Evolutionary conservation across 2,113 vertebrate genomes (phyloP).

Genomic region (Rutilus rutilus): DNA sequence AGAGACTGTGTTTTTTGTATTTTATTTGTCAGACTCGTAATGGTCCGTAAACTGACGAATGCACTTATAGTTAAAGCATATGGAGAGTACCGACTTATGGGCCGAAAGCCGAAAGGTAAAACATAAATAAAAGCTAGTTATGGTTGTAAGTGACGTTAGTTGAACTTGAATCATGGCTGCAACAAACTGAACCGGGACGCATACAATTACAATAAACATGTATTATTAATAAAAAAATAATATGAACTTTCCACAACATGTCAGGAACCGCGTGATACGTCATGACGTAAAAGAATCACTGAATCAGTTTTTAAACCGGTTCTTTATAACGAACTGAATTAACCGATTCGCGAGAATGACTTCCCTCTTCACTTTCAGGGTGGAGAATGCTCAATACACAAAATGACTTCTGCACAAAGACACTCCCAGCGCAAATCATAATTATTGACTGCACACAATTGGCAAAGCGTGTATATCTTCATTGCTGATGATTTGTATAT

Average conservation of each 20-base stretch:
- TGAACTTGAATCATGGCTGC: not conserved
- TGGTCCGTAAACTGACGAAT: not conserved
- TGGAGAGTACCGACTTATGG: not conserved
- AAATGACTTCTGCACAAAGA: not conserved
- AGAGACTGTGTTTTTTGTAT: not conserved
- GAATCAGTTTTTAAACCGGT: not conserved
- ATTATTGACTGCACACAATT: not conserved
- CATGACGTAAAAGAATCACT: slow-evolving; percentile 4
- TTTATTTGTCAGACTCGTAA: not conserved
- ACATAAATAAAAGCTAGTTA: not conserved
- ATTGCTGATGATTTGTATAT: not conserved
- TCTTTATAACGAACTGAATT: not conserved
- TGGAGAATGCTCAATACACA: not conserved
- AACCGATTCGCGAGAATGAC: not conserved
- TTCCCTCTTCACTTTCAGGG: not conserved
- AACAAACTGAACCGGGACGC: not conserved
- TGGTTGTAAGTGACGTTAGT: not conserved
- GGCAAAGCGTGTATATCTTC: not conserved
- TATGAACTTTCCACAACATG: not conserved
- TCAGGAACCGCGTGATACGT: not conserved
- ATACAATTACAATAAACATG: not conserved
- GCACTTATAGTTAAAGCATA: not conserved
- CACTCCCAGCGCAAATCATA: not conserved
- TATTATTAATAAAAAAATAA: not conserved
- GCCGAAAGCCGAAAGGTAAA: not conserved